Conservation (phyloP, 2,797 vertebrate species). For the Helicolenus hilgendorfi region DNA sequence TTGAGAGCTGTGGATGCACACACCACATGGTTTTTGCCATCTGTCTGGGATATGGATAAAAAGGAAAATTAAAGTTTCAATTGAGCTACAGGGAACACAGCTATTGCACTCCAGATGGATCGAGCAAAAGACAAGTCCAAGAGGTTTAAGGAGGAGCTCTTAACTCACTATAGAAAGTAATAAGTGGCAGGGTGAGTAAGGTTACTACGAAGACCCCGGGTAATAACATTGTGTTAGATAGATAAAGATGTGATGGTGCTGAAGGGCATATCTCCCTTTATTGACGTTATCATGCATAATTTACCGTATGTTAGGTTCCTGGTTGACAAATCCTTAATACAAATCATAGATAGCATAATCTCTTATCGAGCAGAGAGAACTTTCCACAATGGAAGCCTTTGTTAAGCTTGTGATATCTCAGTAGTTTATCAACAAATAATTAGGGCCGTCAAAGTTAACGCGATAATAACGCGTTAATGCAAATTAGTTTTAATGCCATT, state of each 20-base stretch:
- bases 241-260: conserved; percentile 12
- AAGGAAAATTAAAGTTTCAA: conserved; percentile 62
- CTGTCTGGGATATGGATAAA: conserved; percentile 69
- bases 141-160: conserved; percentile 7
- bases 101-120: conserved; percentile 55
- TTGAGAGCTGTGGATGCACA: conserved; percentile 63
- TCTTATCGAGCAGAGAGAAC: background rate
- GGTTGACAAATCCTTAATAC: conserved; percentile 37
- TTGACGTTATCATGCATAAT: conserved; percentile 16
- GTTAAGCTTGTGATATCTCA: background rate
- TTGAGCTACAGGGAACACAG: conserved; percentile 48
- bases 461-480: no score
- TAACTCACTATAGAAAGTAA: conserved; percentile 13
- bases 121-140: conserved; percentile 26
- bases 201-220: conserved; percentile 1
- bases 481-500: no score
- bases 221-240: conserved; percentile 12
- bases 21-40: conserved; percentile 82
- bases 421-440: background rate
- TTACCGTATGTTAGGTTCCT: conserved; percentile 9
- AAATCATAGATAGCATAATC: conserved; percentile 30
- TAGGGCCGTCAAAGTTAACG: no score
- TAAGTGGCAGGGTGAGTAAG: conserved; percentile 7
- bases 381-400: background rate
- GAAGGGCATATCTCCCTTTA: conserved; percentile 11